Conservation (phyloP, 2,888 invertebrate species). For the Zhengitettix transpicula region DNA sequence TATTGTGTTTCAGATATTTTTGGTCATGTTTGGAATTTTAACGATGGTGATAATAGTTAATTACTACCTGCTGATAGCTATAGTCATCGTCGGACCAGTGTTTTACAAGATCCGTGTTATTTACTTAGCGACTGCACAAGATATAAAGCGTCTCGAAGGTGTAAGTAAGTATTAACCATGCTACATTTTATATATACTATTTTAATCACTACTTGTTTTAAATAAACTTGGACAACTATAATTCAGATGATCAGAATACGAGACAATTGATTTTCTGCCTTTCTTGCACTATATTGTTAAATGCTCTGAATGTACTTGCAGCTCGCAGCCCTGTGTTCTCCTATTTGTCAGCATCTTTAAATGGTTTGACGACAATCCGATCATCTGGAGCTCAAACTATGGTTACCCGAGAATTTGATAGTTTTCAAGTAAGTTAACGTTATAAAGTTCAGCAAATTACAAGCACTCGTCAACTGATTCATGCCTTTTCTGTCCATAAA, state of each 20-base stretch:
- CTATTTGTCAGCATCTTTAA: constrained; percentile 73
- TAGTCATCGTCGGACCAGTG: constrained; percentile 39
- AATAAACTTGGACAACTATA: not conserved
- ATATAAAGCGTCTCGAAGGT: constrained; percentile 47
- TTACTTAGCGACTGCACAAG: constrained; percentile 54
- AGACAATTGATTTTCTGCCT: too few species aligned
- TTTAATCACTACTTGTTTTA: not conserved
- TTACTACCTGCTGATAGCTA: constrained; percentile 47
- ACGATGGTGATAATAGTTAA: constrained; percentile 53
- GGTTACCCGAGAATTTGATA: constrained; percentile 59
- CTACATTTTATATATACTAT: not conserved
- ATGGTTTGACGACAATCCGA: constrained; percentile 81
- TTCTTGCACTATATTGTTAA: too few species aligned
- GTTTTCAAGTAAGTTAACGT: constrained; percentile 23
- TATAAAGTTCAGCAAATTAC: not conserved
- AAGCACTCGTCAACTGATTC: not conserved
- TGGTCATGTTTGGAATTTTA: constrained; percentile 54
- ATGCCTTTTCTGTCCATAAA: not conserved
- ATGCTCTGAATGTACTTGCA: constrained; percentile 29
- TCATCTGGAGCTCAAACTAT: constrained; percentile 69
- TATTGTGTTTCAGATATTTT: constrained; percentile 31
- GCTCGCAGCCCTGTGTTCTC: constrained; percentile 89
- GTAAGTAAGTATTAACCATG: constrained; percentile 23
- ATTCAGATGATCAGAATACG: too few species aligned
- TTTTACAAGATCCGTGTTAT: constrained; percentile 47